A percentile compares a stretch with the other conserved stretches of the same genome.
Conservation (phyloP, 1,140 invertebrate genomes). For the Diabrotica undecimpunctata region DNA sequence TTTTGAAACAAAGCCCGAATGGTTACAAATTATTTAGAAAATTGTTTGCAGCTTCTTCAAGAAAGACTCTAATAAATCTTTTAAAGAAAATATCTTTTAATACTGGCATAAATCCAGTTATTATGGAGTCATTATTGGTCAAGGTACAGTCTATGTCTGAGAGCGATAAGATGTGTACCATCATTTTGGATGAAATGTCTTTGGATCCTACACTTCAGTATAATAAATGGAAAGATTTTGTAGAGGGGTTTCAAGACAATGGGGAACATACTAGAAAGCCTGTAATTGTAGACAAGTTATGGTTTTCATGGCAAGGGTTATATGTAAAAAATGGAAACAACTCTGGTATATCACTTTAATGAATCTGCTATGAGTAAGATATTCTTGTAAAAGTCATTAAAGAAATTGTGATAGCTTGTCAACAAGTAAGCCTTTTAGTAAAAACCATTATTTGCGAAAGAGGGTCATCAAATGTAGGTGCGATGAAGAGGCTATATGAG, state of each 20-base stretch:
- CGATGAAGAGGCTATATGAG: too few species aligned
- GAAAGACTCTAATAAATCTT: constrained; percentile 29
- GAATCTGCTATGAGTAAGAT: too few species aligned
- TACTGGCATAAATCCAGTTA: constrained; percentile 34
- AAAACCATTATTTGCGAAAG: too few species aligned
- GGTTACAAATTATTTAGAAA: constrained; percentile 31
- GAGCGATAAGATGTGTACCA: constrained; percentile 13
- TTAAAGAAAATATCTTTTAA: constrained; percentile 31
- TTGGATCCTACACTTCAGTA: constrained; percentile 4
- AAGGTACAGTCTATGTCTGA: constrained; percentile 14
- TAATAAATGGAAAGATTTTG: too few species aligned
- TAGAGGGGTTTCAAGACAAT: too few species aligned
- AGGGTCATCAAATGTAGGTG: too few species aligned
- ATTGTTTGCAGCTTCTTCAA: constrained; percentile 28
- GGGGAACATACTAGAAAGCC: too few species aligned
- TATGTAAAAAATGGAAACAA: too few species aligned
- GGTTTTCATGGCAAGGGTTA: too few species aligned
- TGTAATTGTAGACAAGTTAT: too few species aligned
- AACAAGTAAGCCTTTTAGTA: constrained; percentile 27
- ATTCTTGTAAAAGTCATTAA: constrained; percentile 17
- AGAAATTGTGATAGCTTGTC: constrained; percentile 27
- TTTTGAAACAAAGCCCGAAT: constrained; percentile 35
- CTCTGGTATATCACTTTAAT: too few species aligned
- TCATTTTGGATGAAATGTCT: constrained; percentile 28
- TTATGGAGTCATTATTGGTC: constrained; percentile 17